Conservation (phyloP, 2,888 invertebrate species). For the Oxytorus armatus region DNA sequence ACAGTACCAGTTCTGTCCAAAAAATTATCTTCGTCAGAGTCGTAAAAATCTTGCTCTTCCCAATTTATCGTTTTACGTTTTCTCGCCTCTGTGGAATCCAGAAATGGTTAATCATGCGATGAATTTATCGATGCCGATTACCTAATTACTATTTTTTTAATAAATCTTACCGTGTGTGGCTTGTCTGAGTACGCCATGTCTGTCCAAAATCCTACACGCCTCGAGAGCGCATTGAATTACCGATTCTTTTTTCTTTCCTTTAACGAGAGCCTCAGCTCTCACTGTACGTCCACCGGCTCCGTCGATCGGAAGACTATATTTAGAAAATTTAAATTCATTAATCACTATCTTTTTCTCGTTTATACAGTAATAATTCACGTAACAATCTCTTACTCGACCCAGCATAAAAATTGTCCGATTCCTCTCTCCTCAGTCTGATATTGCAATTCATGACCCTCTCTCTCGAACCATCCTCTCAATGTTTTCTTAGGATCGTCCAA, state of each 20-base stretch:
- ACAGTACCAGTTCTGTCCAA: slow-evolving; percentile 97
- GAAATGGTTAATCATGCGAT: background rate
- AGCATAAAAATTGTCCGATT: slow-evolving; percentile 94
- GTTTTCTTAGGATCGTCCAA: slow-evolving; percentile 98
- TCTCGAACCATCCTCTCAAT: slow-evolving; percentile 96
- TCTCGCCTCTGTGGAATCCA: slow-evolving; percentile 88
- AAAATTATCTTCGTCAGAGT: slow-evolving; percentile 98
- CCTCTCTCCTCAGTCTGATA: slow-evolving; percentile 95
- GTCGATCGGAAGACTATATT: slow-evolving; percentile 92
- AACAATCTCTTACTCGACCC: slow-evolving; percentile 85
- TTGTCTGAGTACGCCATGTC: slow-evolving; percentile 93
- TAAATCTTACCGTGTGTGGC: slow-evolving; percentile 91
- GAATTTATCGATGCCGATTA: background rate
- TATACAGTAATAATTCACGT: background rate
- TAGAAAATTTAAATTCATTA: slow-evolving; percentile 1
- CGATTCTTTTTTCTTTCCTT: slow-evolving; percentile 97
- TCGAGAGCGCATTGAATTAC: slow-evolving; percentile 97
- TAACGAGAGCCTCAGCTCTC: slow-evolving; percentile 93
- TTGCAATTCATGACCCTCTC: slow-evolving; percentile 94
- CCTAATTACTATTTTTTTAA: slow-evolving; percentile 16
- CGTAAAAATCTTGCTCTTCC: slow-evolving; percentile 96
- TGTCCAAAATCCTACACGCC: slow-evolving; percentile 96
- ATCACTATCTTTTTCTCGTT: background rate
- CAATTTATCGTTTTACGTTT: slow-evolving; percentile 92
- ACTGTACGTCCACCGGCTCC: slow-evolving; percentile 91